Evolutionary conservation across 37 sponge, comb jelly and placozoan species (phyloP).

Genomic region (Aphrocallistes beatrix): DNA sequence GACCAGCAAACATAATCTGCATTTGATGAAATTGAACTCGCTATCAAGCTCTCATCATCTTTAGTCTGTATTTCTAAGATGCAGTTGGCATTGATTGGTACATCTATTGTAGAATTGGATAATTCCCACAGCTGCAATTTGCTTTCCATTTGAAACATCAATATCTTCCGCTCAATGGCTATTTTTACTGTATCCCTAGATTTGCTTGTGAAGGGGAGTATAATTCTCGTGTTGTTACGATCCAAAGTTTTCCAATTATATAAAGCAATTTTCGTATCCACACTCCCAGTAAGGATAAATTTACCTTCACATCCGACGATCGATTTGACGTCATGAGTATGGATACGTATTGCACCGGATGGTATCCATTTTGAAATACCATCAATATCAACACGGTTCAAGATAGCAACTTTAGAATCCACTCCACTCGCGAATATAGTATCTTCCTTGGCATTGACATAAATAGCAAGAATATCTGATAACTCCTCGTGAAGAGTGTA

Average conservation of each 20-base stretch:
- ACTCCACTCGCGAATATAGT: conserved; percentile 50
- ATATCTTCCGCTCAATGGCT: background rate
- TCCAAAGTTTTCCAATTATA: conserved; percentile 18
- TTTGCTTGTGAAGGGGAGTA: background rate
- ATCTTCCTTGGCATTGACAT: conserved; percentile 28
- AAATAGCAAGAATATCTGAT: conserved; percentile 54
- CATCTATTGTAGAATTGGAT: background rate
- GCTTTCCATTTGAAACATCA: background rate
- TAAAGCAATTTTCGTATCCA: conserved; percentile 42
- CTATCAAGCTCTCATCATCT: background rate
- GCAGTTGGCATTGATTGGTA: background rate
- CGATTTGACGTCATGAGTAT: conserved; percentile 56
- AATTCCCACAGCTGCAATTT: background rate
- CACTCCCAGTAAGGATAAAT: conserved; percentile 51
- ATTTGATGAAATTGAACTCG: background rate
- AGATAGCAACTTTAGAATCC: conserved; percentile 43
- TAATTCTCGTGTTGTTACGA: background rate
- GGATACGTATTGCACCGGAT: conserved; percentile 32
- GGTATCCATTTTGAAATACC: conserved; percentile 34
- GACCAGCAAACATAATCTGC: background rate
- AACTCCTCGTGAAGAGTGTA: conserved; percentile 31
- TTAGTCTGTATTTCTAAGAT: background rate
- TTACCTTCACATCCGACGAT: conserved; percentile 29
- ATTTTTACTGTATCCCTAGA: background rate
- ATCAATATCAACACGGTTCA: conserved; percentile 21